phyloP scores from a whole-genome alignment of 1,140 invertebrate genomes.

The Heliconius congener region DNA sequence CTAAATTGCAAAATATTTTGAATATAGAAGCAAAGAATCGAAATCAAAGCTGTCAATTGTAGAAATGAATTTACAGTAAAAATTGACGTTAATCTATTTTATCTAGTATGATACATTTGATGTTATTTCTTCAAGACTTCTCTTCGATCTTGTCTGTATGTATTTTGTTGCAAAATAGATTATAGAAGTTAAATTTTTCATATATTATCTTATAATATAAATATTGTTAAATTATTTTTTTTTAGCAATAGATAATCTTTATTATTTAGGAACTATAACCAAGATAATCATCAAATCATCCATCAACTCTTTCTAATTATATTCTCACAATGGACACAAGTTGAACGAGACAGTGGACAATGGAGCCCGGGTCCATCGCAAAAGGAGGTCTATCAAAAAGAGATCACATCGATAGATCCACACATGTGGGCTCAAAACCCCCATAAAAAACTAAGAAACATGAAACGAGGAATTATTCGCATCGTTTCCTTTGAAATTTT shows the following conservation, averaged over 20 bases:
- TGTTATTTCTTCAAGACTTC: no score
- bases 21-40: no score
- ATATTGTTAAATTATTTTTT: background rate
- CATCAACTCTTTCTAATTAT: conserved; percentile 67
- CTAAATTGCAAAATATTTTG: no score
- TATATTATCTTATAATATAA: background rate
- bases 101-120: no score
- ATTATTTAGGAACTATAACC: background rate
- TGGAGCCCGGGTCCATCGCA: conserved; percentile 62
- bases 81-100: no score
- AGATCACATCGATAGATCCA: conserved; percentile 75
- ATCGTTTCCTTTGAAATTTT: conserved; percentile 78
- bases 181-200: background rate
- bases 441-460: conserved; percentile 74
- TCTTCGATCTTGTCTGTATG: no score
- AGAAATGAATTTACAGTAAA: no score
- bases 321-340: conserved; percentile 36
- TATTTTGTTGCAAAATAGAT: background rate
- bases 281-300: conserved; percentile 37
- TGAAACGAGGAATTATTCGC: conserved; percentile 81
- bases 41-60: no score
- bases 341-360: conserved; percentile 71
- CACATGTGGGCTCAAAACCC: conserved; percentile 64
- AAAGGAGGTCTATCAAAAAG: conserved; percentile 76
- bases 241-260: background rate